phyloP scores from a whole-genome alignment of 92 coral and sea anemone genomes.

The Epizoanthus stellaris region DNA sequence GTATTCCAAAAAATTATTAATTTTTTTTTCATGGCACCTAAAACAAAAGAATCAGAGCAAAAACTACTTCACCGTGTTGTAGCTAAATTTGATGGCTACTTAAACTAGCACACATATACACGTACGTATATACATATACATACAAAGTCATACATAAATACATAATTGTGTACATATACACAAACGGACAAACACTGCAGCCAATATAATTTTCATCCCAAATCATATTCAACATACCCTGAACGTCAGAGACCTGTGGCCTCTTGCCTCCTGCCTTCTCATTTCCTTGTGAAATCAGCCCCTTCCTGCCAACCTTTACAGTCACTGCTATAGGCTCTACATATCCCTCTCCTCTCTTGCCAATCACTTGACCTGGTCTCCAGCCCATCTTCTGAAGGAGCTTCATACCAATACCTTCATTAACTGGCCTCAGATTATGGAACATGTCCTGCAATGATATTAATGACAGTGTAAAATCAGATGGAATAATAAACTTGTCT shows the following conservation, averaged over 20 bases:
- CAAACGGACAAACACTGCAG: no score
- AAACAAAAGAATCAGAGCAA: no score
- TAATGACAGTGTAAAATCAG: not conserved
- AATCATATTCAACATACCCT: constrained; percentile 17
- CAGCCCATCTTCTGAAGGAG: constrained; percentile 98
- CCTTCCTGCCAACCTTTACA: constrained; percentile 92
- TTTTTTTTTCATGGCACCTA: no score
- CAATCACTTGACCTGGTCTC: constrained; percentile 95
- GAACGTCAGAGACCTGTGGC: constrained; percentile 30
- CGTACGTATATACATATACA: no score
- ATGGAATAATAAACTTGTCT: not conserved
- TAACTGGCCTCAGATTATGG: constrained; percentile 86
- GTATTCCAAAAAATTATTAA: no score
- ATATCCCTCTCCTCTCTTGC: constrained; percentile 94
- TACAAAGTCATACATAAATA: no score
- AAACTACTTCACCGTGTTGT: no score
- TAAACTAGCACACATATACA: no score
- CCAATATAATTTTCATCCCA: no score
- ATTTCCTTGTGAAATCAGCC: constrained; percentile 72
- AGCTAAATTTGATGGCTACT: no score
- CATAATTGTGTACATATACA: no score
- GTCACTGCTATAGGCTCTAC: constrained; percentile 92
- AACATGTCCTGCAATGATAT: constrained; percentile 87
- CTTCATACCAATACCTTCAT: constrained; percentile 94
- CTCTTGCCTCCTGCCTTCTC: constrained; percentile 52